These are phyloP conservation scores for Fistularia commersonii DNA, from an alignment of 2,797 vertebrate genomes.

Conservation along the genomic window DNA sequence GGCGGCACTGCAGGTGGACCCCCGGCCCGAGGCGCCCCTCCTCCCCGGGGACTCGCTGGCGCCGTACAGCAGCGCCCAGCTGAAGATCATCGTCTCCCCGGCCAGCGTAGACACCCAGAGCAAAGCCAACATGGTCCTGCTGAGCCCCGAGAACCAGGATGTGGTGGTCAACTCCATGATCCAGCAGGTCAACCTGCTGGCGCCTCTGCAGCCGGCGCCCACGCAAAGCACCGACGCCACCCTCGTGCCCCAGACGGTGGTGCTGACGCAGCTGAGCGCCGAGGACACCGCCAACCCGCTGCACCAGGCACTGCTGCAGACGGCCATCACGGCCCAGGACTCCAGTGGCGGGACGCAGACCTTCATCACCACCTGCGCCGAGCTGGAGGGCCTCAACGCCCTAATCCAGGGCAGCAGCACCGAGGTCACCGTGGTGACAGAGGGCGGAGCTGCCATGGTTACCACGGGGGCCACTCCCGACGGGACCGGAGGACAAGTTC, in stretches of 20 bases:
- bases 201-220: constrained; percentile 69
- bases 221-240: constrained; percentile 53
- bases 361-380: constrained; percentile 87
- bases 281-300: constrained; percentile 58
- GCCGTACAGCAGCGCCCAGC: constrained; percentile 75
- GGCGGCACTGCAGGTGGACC: constrained; percentile 4
- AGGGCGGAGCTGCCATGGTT: constrained; percentile 65
- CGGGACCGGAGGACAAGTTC: constrained; percentile 51
- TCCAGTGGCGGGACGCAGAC: constrained; percentile 70
- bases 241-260: constrained; percentile 72
- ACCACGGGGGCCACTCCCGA: constrained; percentile 47
- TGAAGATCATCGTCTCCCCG: constrained; percentile 88
- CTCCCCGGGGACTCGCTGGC: constrained; percentile 49
- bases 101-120: constrained; percentile 46
- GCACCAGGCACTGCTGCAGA: constrained; percentile 79
- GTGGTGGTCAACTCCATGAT: constrained; percentile 81
- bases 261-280: constrained; percentile 75
- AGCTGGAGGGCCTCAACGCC: constrained; percentile 89
- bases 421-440: constrained; percentile 89
- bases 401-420: constrained; percentile 88
- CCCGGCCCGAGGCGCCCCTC: constrained; percentile 29
- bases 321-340: constrained; percentile 62
- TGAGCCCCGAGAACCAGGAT: constrained; percentile 67
- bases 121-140: constrained; percentile 59
- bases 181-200: constrained; percentile 88